Conservation (phyloP, 2,797 vertebrate species). For the Rhinoraja longicauda region DNA sequence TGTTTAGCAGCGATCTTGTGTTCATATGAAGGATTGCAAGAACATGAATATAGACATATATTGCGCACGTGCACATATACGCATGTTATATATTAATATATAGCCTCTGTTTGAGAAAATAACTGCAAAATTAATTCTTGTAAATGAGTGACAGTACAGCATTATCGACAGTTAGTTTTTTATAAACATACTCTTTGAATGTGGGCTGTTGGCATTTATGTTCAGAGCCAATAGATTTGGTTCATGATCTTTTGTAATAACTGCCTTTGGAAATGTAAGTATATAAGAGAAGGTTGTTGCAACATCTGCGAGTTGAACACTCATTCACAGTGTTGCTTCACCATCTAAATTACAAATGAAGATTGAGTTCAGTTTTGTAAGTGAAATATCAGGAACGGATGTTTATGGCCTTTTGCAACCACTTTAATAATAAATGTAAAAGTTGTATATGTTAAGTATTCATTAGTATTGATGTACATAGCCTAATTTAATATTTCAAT, state of each 20-base stretch:
- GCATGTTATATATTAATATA: too few species aligned
- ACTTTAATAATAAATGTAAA: background rate
- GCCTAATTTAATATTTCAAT: background rate
- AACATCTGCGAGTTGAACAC: background rate
- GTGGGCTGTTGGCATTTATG: background rate
- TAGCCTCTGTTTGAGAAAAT: background rate
- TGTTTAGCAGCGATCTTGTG: too few species aligned
- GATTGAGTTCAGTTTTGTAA: background rate
- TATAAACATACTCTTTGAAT: background rate
- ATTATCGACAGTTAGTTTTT: background rate
- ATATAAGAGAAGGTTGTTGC: background rate
- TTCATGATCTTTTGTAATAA: background rate
- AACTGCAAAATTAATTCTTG: background rate
- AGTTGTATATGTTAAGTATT: background rate
- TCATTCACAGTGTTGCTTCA: background rate
- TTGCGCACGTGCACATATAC: too few species aligned
- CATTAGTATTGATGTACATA: background rate
- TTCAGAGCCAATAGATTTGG: background rate
- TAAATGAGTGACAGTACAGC: background rate
- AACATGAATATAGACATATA: too few species aligned
- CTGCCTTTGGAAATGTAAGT: background rate
- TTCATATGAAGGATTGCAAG: too few species aligned
- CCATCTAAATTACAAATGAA: background rate
- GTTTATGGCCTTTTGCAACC: background rate
- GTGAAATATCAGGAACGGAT: background rate